A percentile compares a stretch with the other conserved stretches of the same genome.
These are phyloP conservation scores for Gerris lacustris DNA, from an alignment of 2,888 invertebrate genomes.

Conservation along the genomic window DNA sequence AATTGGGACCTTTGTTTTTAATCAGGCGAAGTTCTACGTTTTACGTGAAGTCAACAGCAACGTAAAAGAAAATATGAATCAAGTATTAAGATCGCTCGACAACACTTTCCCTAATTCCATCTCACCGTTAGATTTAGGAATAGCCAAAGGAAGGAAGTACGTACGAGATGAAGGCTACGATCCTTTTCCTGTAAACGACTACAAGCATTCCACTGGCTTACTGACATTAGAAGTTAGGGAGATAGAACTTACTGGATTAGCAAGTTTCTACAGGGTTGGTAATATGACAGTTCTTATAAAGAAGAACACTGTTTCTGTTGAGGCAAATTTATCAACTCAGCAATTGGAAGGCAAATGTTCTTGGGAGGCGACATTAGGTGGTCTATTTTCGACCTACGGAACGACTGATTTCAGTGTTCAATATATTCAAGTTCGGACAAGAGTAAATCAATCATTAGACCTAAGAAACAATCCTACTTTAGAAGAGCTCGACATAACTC, in stretches of 20 bases:
- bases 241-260: conserved; percentile 66
- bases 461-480: conserved; percentile 58
- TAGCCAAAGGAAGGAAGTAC: conserved; percentile 59
- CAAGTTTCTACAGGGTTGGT: conserved; percentile 70
- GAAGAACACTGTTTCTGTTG: conserved; percentile 53
- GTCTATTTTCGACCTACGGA: conserved; percentile 57
- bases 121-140: conserved; percentile 70
- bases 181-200: conserved; percentile 59
- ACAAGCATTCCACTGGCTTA: conserved; percentile 55
- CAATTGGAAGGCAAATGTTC: conserved; percentile 61
- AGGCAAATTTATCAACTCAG: conserved; percentile 67
- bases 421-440: conserved; percentile 54
- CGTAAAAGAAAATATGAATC: conserved; percentile 59
- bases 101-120: conserved; percentile 73
- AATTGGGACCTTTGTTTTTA: conserved; percentile 70
- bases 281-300: conserved; percentile 59
- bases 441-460: conserved; percentile 63
- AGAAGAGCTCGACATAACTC: conserved; percentile 60
- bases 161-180: conserved; percentile 54
- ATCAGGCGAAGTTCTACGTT: conserved; percentile 74
- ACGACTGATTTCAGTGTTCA: conserved; percentile 66
- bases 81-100: conserved; percentile 50
- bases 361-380: conserved; percentile 61
- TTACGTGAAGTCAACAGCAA: conserved; percentile 64
- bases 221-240: conserved; percentile 52